Base-by-base conservation (phyloP, 1,140 invertebrate genomes). In the Temnothorax curvispinosus region DNA sequence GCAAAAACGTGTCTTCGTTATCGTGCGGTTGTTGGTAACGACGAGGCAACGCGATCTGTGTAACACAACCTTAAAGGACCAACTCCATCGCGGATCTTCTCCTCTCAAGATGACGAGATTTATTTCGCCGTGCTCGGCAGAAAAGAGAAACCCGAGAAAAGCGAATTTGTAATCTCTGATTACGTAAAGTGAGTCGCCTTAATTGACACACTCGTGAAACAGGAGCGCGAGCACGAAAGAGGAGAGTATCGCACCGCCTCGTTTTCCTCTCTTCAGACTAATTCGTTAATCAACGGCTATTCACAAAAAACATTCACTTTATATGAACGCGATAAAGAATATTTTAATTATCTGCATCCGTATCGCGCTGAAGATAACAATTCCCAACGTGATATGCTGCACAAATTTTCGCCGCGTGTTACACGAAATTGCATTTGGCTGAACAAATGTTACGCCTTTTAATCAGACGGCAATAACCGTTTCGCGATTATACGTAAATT, bases 1-100 rank as follows among this genome's bases (percentile, higher is more conserved):
- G 92, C 84, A 86, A 91, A 93, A 93, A 88, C 80, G 27, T 67
- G 65, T 87, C 87, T 90, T 92, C 91, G 87, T 92, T 92, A 92
- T 90, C 80, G 72, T 50, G 64, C 9, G 9, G 52, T 65, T n/a
- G 56, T 65, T 71, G 76, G 64, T 87, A 87, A 91, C 87, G 90
- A 91, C 64, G 78, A 27, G 32, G 91, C 69, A 92, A 92, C 78
- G 52, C 41, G 90, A 92, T 89, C 90, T 78, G 3, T 87, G 91
- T 92, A 92, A 92, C 85, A 69, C 74, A 87, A 92, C 35, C 90
- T 58, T 86, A 76, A 82, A 90, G 76, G 38, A 84, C 32, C 65
- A 80, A 18, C 52, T 38, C n/a, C 60, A 15, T 58, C 21, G 62
- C 52, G 65, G 67, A 74, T 47, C 41, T 60, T 58, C 80, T 87